Evolutionary conservation across 2,797 vertebrate genomes (phyloP), one percentile per base, ranked within the genome.

Genomic region (Scolopax rusticola): DNA sequence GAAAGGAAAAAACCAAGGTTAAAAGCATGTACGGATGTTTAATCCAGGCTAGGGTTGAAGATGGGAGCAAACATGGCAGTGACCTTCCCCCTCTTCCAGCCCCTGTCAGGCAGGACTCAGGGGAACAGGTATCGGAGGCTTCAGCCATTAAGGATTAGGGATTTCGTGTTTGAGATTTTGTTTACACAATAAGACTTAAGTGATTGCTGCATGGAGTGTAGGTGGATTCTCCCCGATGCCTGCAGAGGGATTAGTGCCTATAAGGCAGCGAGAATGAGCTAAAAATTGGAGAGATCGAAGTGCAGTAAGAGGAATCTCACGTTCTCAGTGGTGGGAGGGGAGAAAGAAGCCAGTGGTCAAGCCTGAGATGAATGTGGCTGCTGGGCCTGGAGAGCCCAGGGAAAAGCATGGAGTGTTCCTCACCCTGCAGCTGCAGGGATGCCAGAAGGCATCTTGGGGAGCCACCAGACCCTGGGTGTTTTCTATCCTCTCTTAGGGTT

Each of bases 161-260:
- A 96, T 97, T 97, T 96, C 4, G 30, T 91, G 90, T 68, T 73
- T 56, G 86, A 95, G 96, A 84, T 95, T 96, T 95, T 97, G 94
- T 97, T 97, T 97, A 95, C 90, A 96, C 93, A 89, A 89, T 96
- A 94, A 96, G 87, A 77, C 91, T 93, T 89, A 95, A 92, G 80
- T 38, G 61, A 75, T 84, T 71, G 84, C 95, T 95, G 90, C 92
- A 93, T 94, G 90, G 82, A 95, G 94, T 91, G 94, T 97, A 95
- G 94, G 96, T 95, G 93, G 95, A 95, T 96, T 93, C 96, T 97
- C 93, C 95, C 90, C 24, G 8, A 71, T 81, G 95, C 96, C 95
- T 96, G 94, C 94, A 90, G 96, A 93, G 86, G 94, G 95, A 96
- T 97, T 97, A 96, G 87, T 76, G 90, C 93, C 85, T 96, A 65